These are phyloP conservation scores for Drosophila bipectinata DNA, from an alignment of 1,140 invertebrate species.

Conservation along the genomic window DNA sequence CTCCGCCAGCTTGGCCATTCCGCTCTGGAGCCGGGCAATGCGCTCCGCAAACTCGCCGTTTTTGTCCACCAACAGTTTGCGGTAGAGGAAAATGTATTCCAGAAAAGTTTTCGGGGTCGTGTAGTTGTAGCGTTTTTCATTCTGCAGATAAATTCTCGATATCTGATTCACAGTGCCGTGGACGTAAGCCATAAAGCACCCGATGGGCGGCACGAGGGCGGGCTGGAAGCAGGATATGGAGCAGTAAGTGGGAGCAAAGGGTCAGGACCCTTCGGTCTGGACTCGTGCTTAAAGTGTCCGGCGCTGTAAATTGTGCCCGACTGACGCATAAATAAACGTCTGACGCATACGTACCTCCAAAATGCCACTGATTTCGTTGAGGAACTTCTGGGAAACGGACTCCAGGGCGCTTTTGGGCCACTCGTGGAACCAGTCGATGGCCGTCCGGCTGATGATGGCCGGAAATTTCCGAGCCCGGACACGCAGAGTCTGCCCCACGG, in stretches of 20 bases:
- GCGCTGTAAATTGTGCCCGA: conserved; percentile 58
- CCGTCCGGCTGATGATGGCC: conserved; percentile 95
- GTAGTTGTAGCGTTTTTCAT: conserved; percentile 97
- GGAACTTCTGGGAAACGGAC: conserved; percentile 94
- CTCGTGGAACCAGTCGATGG: conserved; percentile 98
- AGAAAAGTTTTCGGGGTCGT: conserved; percentile 98
- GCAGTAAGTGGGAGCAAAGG: background rate
- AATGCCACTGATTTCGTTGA: conserved; percentile 89
- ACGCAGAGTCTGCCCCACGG: conserved; percentile 93
- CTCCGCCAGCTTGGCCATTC: conserved; percentile 93
- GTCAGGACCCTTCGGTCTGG: conserved; percentile 16
- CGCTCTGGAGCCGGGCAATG: conserved; percentile 93
- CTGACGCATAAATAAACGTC: conserved; percentile 55
- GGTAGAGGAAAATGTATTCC: conserved; percentile 96
- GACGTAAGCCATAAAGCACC: conserved; percentile 96
- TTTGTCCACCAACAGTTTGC: conserved; percentile 92
- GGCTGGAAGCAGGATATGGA: conserved; percentile 81
- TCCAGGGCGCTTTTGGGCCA: conserved; percentile 96
- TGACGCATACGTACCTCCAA: conserved; percentile 86
- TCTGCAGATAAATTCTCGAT: conserved; percentile 92
- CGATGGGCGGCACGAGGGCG: conserved; percentile 85
- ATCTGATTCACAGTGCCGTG: conserved; percentile 95
- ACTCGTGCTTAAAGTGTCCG: conserved; percentile 42
- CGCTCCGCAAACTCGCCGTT: conserved; percentile 90
- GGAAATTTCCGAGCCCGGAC: conserved; percentile 96